Base-by-base conservation (phyloP, 2,113 vertebrate genomes). In the Helogale parvula region DNA sequence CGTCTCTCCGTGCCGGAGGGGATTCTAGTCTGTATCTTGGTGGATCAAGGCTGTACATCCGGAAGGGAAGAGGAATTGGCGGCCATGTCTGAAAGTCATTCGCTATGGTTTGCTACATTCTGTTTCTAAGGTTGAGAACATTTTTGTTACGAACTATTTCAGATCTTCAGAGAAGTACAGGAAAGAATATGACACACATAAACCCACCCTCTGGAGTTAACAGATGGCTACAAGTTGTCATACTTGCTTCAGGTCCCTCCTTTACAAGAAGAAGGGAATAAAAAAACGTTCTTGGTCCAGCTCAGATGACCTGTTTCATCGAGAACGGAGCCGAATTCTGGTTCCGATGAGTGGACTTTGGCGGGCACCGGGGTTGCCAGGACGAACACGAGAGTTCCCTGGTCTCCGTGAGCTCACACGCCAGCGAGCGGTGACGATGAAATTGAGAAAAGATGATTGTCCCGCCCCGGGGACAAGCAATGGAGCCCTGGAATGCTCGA, bases 161-260 rank as follows among this genome's bases (percentile, higher is more conserved):
- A 87, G 27, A 38, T 60, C 93, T 93, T 96, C 45, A 21, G 86
- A 81, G 79, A 83, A 88, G 69, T 45, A 50, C 82, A 79, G 77
- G 87, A 95, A 95, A 84, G 88, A 50, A 72, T 25, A 50, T 17
- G 93, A 93, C 93, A 77, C 68, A 66, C 21, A 0, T 66, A 68
- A 71, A 52, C 79, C 54, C 47, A 90, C 93, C 68, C 76, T 65
- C n/a, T 57, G 45, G 47, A 88, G 35, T n/a, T 63, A 87, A 63
- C 76, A 84, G 87, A 90, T 93, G 93, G 66, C 77, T 79, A 65
- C 97, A 91, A 95, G 88, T 93, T 95, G 76, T 93, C 86, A 15
- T 57, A 31, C 83, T 88, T 77, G 60, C 81, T 77, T 95, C 60
- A 15, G 69, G 52, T 69, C 19, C 17, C 79, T 85, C 93, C 74